phyloP scores from a whole-genome alignment of 2,797 vertebrate species.

The Neosalanx taihuensis region DNA sequence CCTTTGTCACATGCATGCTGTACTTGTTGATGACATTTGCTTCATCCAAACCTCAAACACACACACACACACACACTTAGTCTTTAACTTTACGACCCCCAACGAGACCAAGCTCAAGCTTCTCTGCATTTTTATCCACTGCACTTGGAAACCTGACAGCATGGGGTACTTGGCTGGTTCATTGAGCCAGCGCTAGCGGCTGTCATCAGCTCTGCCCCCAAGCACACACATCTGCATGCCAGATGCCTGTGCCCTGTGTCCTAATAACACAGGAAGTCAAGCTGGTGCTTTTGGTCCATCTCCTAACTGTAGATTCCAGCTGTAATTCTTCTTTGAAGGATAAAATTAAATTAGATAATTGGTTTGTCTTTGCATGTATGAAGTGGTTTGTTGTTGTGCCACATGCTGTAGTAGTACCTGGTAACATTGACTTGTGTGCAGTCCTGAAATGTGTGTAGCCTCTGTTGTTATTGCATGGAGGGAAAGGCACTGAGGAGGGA shows the following conservation, averaged over 20 bases:
- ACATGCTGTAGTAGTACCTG: not conserved
- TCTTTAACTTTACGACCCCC: not conserved
- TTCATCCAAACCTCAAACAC: not conserved
- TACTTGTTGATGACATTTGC: not conserved
- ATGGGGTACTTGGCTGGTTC: slow-evolving; percentile 50
- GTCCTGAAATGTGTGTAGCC: not conserved
- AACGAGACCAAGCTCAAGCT: slow-evolving; percentile 1
- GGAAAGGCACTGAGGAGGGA: slow-evolving; percentile 1
- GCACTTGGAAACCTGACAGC: slow-evolving; percentile 42
- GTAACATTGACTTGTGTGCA: not conserved
- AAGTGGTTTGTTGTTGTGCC: not conserved
- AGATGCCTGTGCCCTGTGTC: slow-evolving; percentile 59
- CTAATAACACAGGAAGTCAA: slow-evolving; percentile 40
- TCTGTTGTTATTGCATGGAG: not conserved
- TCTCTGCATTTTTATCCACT: slow-evolving; percentile 39
- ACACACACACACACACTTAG: not conserved
- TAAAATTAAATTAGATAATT: not conserved
- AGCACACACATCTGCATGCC: slow-evolving; percentile 65
- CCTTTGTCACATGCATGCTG: slow-evolving; percentile 11
- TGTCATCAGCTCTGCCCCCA: slow-evolving; percentile 54
- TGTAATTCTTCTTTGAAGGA: not conserved
- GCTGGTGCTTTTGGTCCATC: not conserved
- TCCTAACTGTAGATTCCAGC: not conserved
- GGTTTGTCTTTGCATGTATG: not conserved
- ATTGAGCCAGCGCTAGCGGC: slow-evolving; percentile 52